Evolutionary conservation across 2,888 invertebrate species (phyloP).

Genomic region (Rhimphoctona megacephalus): DNA sequence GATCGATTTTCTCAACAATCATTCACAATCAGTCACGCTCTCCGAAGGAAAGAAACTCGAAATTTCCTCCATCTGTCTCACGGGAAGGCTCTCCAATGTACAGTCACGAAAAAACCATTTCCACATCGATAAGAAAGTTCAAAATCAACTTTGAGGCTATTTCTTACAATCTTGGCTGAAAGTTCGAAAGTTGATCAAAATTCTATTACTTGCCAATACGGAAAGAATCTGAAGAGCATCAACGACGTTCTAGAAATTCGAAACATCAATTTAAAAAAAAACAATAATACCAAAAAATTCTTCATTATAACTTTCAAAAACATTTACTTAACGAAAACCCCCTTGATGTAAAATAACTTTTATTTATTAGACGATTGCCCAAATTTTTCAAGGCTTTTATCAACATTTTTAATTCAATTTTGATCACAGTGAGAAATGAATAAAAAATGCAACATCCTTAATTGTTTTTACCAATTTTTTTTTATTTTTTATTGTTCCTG

Average conservation of each 20-base stretch:
- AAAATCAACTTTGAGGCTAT: not conserved
- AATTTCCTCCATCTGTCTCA: constrained; percentile 39
- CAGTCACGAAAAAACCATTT: not conserved
- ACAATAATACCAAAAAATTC: not conserved
- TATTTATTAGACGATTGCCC: too few species aligned
- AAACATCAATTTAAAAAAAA: not conserved
- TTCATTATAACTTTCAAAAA: not conserved
- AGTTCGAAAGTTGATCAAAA: not conserved
- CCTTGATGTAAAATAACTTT: not conserved
- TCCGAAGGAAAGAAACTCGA: constrained; percentile 44
- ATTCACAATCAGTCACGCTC: constrained; percentile 48
- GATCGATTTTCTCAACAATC: constrained; percentile 57
- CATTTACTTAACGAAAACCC: not conserved
- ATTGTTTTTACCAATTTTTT: too few species aligned
- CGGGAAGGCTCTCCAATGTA: not conserved
- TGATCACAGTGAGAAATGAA: too few species aligned
- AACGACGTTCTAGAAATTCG: not conserved
- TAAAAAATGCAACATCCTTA: too few species aligned
- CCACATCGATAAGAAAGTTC: not conserved
- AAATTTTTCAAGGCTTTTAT: too few species aligned
- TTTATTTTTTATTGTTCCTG: too few species aligned
- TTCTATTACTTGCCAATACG: not conserved
- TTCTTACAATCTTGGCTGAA: not conserved
- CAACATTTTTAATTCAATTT: too few species aligned
- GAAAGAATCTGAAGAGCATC: not conserved